Percentiles rank a stretch among this genome's conserved stretches.
phyloP scores from a whole-genome alignment of 2,888 invertebrate genomes.

The Trichogramma dendrolimi region DNA sequence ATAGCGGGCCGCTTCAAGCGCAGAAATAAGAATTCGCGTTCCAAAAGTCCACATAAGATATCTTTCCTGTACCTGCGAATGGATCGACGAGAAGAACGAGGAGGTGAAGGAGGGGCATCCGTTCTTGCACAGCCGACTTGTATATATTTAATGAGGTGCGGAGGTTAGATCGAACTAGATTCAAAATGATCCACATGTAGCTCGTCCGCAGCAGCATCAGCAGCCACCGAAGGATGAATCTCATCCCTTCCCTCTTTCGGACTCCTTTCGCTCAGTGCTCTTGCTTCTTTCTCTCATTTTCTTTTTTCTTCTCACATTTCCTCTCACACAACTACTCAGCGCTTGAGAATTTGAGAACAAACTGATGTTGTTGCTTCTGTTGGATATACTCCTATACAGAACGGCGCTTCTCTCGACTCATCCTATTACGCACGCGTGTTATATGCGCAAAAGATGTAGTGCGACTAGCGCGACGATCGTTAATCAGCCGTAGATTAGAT shows the following conservation, averaged over 20 bases:
- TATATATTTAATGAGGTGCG: slow-evolving; percentile 40
- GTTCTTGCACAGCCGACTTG: slow-evolving; percentile 16
- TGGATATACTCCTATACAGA: not conserved
- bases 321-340: slow-evolving; percentile 30
- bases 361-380: slow-evolving; percentile 12
- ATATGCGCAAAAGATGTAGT: not conserved
- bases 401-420: not conserved
- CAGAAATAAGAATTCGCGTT: no score
- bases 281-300: no score
- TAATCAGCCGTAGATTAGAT: slow-evolving; percentile 48
- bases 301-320: no score
- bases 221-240: slow-evolving; percentile 30
- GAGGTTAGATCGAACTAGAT: slow-evolving; percentile 36
- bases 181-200: slow-evolving; percentile 31
- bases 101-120: not conserved
- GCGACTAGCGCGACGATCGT: slow-evolving; percentile 39
- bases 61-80: no score
- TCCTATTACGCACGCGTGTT: not conserved
- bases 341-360: slow-evolving; percentile 35
- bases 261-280: slow-evolving; percentile 2
- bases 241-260: slow-evolving; percentile 15
- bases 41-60: no score
- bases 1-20: no score
- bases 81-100: no score
- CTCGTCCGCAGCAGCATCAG: not conserved